Evolutionary conservation across 2,888 invertebrate species (phyloP).

Genomic region (Tortricodes alternella): DNA sequence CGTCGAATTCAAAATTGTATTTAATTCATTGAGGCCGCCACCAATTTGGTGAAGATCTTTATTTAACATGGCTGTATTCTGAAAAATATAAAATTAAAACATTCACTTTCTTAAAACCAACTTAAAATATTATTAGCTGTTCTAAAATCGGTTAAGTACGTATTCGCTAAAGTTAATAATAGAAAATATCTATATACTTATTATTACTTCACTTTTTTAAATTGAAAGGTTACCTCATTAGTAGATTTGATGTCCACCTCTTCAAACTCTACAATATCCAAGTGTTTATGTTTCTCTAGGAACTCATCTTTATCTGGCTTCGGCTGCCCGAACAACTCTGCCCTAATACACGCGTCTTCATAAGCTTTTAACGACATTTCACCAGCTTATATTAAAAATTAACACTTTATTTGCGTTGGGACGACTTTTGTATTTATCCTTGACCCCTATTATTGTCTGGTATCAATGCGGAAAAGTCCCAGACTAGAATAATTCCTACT

Average conservation of each 20-base stretch:
- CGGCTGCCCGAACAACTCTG: conserved; percentile 88
- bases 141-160: not conserved
- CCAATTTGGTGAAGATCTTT: conserved; percentile 87
- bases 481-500: conserved; percentile 16
- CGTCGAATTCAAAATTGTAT: conserved; percentile 89
- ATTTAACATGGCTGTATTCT: conserved; percentile 73
- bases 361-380: conserved; percentile 86
- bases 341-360: conserved; percentile 89
- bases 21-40: conserved; percentile 90
- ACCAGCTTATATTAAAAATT: conserved; percentile 12
- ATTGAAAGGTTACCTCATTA: conserved; percentile 13
- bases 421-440: conserved; percentile 38
- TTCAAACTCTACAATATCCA: conserved; percentile 78
- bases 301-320: conserved; percentile 87
- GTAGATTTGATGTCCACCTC: conserved; percentile 76
- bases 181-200: not conserved
- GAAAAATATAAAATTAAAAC: conserved; percentile 36
- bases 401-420: conserved; percentile 27
- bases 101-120: not conserved
- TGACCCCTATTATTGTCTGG: conserved; percentile 39
- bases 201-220: no score
- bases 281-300: conserved; percentile 80
- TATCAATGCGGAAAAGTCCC: conserved; percentile 8
- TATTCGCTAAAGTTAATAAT: not conserved
- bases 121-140: not conserved